phyloP scores from a whole-genome alignment of 1,140 invertebrate species.

The Apolygus lucorum region DNA sequence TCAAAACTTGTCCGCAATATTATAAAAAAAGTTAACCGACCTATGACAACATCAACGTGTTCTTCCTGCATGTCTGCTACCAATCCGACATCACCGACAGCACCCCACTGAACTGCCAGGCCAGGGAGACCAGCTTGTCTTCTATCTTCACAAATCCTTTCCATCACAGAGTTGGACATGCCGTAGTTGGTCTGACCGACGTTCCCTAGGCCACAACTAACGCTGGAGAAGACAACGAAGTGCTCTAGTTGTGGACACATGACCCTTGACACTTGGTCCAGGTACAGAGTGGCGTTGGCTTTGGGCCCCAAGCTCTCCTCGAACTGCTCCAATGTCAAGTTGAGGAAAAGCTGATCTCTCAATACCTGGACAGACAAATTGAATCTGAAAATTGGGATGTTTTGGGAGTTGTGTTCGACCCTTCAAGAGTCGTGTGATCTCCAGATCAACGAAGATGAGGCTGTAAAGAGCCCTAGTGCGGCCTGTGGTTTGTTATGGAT shows the following conservation, averaged over 20 bases:
- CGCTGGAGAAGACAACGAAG: constrained; percentile 76
- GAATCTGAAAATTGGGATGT: too few species aligned
- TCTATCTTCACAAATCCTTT: constrained; percentile 56
- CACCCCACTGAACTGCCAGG: constrained; percentile 62
- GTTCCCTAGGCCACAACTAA: constrained; percentile 81
- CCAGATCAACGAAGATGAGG: too few species aligned
- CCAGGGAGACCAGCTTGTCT: constrained; percentile 50
- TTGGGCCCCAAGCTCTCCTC: constrained; percentile 49
- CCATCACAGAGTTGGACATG: constrained; percentile 63
- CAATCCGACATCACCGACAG: constrained; percentile 57
- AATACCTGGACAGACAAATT: constrained; percentile 50
- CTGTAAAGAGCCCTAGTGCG: too few species aligned
- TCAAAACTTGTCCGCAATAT: too few species aligned
- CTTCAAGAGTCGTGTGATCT: too few species aligned
- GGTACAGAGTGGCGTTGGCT: constrained; percentile 48
- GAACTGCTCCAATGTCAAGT: constrained; percentile 52
- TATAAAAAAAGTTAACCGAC: too few species aligned
- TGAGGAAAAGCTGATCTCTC: constrained; percentile 51
- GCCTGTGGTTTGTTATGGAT: too few species aligned
- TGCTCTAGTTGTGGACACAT: constrained; percentile 48
- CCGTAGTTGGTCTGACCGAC: constrained; percentile 84
- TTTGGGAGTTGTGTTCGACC: too few species aligned
- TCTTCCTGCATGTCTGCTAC: constrained; percentile 75
- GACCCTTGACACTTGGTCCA: constrained; percentile 49
- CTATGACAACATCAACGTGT: constrained; percentile 61